Evolutionary conservation across 2,113 vertebrate genomes (phyloP), one percentile per base, ranked within the genome.

Genomic region (Myrmophylax atrothorax): DNA sequence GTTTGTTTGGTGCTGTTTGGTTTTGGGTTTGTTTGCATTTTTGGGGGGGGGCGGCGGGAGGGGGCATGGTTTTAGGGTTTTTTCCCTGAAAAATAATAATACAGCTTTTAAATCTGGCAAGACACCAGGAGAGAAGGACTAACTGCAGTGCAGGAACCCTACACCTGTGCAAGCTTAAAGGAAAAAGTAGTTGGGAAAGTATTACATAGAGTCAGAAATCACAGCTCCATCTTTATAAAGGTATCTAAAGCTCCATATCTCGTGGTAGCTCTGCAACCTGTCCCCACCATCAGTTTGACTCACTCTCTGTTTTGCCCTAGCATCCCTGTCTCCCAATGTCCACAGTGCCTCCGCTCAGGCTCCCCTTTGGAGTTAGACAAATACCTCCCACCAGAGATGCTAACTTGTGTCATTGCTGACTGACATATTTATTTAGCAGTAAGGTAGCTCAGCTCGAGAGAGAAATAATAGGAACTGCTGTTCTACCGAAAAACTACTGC

Each of bases 381-480:
- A 76, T 66, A 53, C 35, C 63, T 89, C 72, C 83, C 79, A 88
- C 79, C 63, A 67, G 68, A 88, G 64, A 77, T 50, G 42, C 26
- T 79, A 86, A 63, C 59, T 89, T 50, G 50, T 86, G 81, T 76
- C 44, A 13, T 40, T 84, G 77, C 66, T 92, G 88, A 83, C 53
- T 94, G 84, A 86, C 67, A 50, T 73, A 82, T 70, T 90, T 94
- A 86, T 88, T 90, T 94, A 90, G 49, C 78, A 74, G 75, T 46
- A 69, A 86, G 28, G 55, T 66, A 93, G 42, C 26, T 76, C 50
- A 59, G 77, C 84, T 85, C 55, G 86, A 77, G 42, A 70, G 63
- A 91, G 55, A 91, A 94, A 80, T 95, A 86, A 59, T 69, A 19
- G 4, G 60, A 86, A 33, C 75, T 74, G 42, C 47, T 67, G 10